These are phyloP conservation scores for Chaetophractus vellerosus DNA, from an alignment of 2,797 vertebrate species.

Conservation along the genomic window DNA sequence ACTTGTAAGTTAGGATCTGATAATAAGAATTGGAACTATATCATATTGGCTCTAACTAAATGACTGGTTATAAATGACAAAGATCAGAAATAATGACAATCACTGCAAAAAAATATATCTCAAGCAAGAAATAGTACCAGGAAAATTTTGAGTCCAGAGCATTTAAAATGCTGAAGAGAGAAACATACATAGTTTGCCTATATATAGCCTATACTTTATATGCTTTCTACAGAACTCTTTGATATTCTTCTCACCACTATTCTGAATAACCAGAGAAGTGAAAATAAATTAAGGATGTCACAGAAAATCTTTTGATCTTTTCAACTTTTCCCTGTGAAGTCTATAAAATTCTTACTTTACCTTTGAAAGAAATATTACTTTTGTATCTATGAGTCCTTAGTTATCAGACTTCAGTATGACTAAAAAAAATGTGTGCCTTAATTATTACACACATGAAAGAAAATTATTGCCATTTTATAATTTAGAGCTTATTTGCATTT, in stretches of 20 bases:
- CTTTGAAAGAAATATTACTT: background rate
- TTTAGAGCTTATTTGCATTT: conserved; percentile 64
- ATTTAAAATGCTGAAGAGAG: background rate
- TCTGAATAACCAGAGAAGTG: conserved; percentile 17
- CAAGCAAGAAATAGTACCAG: background rate
- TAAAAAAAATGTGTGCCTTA: background rate
- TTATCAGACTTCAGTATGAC: background rate
- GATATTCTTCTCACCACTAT: background rate
- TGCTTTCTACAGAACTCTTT: background rate
- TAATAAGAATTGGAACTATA: background rate
- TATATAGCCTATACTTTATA: background rate
- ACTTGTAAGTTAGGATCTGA: background rate
- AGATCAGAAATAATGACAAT: background rate
- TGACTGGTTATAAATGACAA: background rate
- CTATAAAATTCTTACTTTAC: background rate
- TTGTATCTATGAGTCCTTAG: background rate
- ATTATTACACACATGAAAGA: background rate
- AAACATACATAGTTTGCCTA: background rate
- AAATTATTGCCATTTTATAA: background rate
- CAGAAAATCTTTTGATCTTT: conserved; percentile 49
- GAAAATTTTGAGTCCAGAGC: background rate
- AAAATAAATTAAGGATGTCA: background rate
- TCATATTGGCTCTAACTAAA: background rate
- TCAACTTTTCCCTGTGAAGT: background rate
- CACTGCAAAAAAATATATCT: background rate